Percentiles rank a stretch among this genome's conserved stretches.
Conservation (phyloP, 2,797 vertebrate genomes). For the Etheostoma nigrum region DNA sequence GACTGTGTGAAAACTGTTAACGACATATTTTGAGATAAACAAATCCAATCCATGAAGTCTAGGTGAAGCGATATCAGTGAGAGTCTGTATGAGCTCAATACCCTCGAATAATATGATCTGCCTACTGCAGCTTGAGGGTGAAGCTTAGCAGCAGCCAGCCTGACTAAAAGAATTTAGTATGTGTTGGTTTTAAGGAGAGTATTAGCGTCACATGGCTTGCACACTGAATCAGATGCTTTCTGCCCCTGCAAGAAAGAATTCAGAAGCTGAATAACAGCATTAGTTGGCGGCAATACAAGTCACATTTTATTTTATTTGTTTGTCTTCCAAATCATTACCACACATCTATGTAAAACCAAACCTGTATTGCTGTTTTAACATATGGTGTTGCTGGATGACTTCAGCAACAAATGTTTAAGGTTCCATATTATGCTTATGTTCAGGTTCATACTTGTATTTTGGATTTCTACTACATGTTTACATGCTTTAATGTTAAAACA, state of each 20-base stretch:
- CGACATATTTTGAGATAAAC: not conserved
- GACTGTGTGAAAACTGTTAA: not conserved
- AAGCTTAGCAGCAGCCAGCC: slow-evolving; percentile 34
- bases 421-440: too few species aligned
- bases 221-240: slow-evolving; percentile 69
- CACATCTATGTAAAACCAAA: too few species aligned
- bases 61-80: slow-evolving; percentile 14
- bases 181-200: slow-evolving; percentile 55
- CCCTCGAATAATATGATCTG: slow-evolving; percentile 4
- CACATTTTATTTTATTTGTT: slow-evolving; percentile 18
- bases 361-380: too few species aligned
- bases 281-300: slow-evolving; percentile 20
- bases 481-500: too few species aligned
- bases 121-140: slow-evolving; percentile 7
- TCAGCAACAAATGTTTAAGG: too few species aligned
- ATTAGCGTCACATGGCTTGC: slow-evolving; percentile 72
- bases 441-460: too few species aligned
- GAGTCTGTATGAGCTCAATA: not conserved
- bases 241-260: slow-evolving; percentile 48
- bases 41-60: not conserved
- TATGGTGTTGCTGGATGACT: too few species aligned
- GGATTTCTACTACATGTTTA: too few species aligned
- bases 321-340: not conserved
- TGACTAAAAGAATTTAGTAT: slow-evolving; percentile 54
- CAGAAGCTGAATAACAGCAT: slow-evolving; percentile 37